A percentile compares a stretch with the other conserved stretches of the same genome.
phyloP scores from a whole-genome alignment of 1,140 invertebrate species.

The Asobara japonica region DNA sequence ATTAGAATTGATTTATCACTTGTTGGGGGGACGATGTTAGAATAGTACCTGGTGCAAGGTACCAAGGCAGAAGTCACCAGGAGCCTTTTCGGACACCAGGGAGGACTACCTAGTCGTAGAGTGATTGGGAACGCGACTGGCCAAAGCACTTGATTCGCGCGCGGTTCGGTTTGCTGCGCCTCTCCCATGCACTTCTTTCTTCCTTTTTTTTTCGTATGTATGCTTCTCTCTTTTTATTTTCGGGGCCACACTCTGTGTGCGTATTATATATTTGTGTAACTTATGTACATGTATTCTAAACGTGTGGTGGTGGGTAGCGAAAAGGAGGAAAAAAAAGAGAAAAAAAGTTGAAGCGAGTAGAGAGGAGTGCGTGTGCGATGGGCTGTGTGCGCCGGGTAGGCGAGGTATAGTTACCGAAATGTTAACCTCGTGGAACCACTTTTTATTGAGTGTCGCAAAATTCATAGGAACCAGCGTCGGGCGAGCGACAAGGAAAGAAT shows the following conservation, averaged over 20 bases:
- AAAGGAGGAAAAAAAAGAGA: conserved; percentile 13
- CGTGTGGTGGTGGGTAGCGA: conserved; percentile 15
- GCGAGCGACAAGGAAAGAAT: conserved; percentile 35
- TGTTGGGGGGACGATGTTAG: conserved; percentile 10
- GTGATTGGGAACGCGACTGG: conserved; percentile 68
- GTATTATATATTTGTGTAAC: conserved; percentile 36
- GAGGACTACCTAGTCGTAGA: conserved; percentile 67
- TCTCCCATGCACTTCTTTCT: conserved; percentile 63
- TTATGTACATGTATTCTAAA: conserved; percentile 3
- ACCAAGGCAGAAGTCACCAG: conserved; percentile 42
- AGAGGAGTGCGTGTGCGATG: conserved; percentile 33
- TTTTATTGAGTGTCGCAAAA: conserved; percentile 69
- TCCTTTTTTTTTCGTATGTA: background rate
- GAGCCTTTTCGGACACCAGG: conserved; percentile 58
- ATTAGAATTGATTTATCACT: conserved; percentile 3
- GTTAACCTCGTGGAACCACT: conserved; percentile 68
- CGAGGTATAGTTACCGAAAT: conserved; percentile 68
- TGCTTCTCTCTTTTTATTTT: conserved; percentile 43
- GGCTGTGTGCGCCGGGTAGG: conserved; percentile 43
- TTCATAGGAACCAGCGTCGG: conserved; percentile 63
- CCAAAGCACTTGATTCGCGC: conserved; percentile 68
- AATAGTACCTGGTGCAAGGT: conserved; percentile 43
- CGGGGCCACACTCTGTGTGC: conserved; percentile 50
- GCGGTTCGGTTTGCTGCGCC: conserved; percentile 66
- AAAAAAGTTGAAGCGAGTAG: conserved; percentile 1